Evolutionary conservation across 2,113 vertebrate species (phyloP).

Genomic region (Cyphomyrus plagiostoma): DNA sequence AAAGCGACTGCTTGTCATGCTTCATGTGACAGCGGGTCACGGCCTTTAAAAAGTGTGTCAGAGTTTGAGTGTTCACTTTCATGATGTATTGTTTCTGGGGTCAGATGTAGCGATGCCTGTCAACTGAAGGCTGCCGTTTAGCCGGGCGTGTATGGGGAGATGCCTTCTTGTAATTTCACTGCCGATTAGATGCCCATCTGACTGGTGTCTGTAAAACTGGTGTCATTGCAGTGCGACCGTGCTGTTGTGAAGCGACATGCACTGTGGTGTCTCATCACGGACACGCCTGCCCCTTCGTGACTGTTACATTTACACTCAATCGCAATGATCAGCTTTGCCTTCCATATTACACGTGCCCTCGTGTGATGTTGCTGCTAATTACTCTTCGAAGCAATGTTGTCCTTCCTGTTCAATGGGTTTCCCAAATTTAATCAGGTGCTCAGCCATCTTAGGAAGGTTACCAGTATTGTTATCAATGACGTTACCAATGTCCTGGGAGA

Average conservation of each 20-base stretch:
- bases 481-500: background rate
- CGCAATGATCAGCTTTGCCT: background rate
- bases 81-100: background rate
- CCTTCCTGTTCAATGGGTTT: background rate
- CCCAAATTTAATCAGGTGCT: background rate
- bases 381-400: background rate
- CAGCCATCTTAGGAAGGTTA: background rate
- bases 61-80: background rate
- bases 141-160: background rate
- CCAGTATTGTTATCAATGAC: background rate
- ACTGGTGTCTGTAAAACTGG: background rate
- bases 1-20: background rate
- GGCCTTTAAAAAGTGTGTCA: background rate
- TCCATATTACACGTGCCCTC: background rate
- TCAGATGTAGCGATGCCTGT: background rate
- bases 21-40: background rate
- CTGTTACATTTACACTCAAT: background rate
- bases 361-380: background rate
- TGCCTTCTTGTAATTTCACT: background rate
- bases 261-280: background rate
- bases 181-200: background rate
- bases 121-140: background rate
- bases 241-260: background rate
- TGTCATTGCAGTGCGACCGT: background rate
- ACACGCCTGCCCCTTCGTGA: background rate